phyloP scores from a whole-genome alignment of 2,888 invertebrate species.

The Platerodrilus igneus region DNA sequence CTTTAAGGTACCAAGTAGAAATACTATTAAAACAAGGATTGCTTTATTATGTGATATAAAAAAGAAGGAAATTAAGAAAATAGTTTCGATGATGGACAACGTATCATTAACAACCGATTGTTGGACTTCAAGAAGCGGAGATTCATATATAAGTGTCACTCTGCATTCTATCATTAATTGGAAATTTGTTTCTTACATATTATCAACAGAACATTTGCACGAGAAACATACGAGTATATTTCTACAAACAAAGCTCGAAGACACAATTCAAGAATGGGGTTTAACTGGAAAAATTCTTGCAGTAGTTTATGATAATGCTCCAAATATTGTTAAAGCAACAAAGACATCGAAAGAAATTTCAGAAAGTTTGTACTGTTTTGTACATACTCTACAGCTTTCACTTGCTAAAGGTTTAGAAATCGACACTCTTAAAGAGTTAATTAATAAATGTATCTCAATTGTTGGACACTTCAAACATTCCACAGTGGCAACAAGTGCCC shows the following conservation, averaged over 20 bases:
- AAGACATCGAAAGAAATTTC: conserved; percentile 9
- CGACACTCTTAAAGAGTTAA: conserved; percentile 5
- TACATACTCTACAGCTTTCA: conserved; percentile 30
- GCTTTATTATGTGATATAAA: no score
- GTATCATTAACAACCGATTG: conserved; percentile 30
- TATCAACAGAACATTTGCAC: conserved; percentile 25
- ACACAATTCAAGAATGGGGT: conserved; percentile 25
- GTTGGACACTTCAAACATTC: conserved; percentile 31
- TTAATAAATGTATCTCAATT: conserved; percentile 24
- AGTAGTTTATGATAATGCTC: conserved; percentile 31
- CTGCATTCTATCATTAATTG: conserved; percentile 26
- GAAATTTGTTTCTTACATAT: conserved; percentile 20
- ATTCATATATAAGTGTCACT: conserved; percentile 30
- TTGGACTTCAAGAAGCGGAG: conserved; percentile 29
- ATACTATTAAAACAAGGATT: no score
- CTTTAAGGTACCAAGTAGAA: no score
- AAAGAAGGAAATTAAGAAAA: no score
- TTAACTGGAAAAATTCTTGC: conserved; percentile 24
- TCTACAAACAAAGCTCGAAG: conserved; percentile 24
- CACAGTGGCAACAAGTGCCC: no score
- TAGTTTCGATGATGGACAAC: no score
- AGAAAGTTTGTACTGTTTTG: conserved; percentile 28
- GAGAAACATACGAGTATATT: conserved; percentile 26
- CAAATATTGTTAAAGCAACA: conserved; percentile 28
- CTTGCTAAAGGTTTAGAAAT: conserved; percentile 24